Base-by-base conservation (phyloP, 2,113 vertebrate genomes). In the Solea solea region DNA sequence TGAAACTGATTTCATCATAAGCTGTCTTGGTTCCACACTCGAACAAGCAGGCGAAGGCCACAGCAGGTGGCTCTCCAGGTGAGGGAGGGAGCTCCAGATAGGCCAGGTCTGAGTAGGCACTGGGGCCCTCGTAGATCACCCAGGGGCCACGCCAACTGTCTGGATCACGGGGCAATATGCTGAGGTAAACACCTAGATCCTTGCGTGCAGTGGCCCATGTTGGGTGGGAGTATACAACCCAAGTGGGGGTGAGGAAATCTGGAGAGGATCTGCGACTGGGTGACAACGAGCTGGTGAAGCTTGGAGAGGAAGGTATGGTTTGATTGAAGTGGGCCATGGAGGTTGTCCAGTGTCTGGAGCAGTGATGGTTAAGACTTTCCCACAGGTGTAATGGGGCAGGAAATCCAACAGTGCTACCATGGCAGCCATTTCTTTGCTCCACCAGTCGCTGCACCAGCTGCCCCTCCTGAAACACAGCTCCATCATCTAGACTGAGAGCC, bases 1-100 rank as follows among this genome's bases (percentile, higher is more conserved):
- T 95, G 61, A 99, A 98, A 63, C 95, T 96, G 85, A 98, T 96
- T 79, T 97, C 94, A n/a, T 99, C 97, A 0, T 96, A 97, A 5
- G 96, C 94, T 0, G 94, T 94, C 25, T 66, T 84, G 0, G 44
- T 61, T n/a, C 97, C 98, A 0, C 95, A 97, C 87, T 99, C 98
- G 0, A 95, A 98, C 44, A 99, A 89, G 72, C 97, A 99, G 62
- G 93, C 97, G 0, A 98, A 97, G 39, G 90, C 88, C 1, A 93
- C 80, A 9, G 91, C 87, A 0, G 89, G 89, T 4, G 84, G 58
- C 4, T 77, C 72, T 0, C 90, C 93, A 0, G 69, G 48, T 3
- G 83, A 64, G 72, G 87, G 74, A 1, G 89, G 78, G 62, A 95
- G 71, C 80, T 96, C 94, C 3, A 99, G 13, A 56, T 92, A 94